These are phyloP conservation scores for Dallia pectoralis DNA, from an alignment of 2,797 vertebrate genomes.

Conservation along the genomic window DNA sequence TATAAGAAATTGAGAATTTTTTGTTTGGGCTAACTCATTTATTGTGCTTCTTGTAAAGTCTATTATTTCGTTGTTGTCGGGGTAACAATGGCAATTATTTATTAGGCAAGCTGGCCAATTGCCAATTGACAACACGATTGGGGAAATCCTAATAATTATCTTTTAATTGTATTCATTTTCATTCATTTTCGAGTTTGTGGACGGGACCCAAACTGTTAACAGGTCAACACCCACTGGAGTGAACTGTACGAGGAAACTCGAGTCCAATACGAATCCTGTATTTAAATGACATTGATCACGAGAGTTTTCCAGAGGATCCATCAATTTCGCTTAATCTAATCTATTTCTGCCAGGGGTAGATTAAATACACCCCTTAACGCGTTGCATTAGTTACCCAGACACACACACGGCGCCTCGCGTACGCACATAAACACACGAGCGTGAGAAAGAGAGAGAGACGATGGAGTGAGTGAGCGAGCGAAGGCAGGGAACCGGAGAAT, in stretches of 20 bases:
- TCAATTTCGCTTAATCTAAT: conserved; percentile 33
- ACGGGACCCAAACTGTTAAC: neutral
- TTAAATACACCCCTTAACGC: conserved; percentile 25
- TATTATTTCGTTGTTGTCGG: neutral
- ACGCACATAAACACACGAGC: conserved; percentile 16
- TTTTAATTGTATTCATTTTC: neutral
- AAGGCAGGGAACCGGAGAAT: neutral
- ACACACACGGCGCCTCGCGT: conserved; percentile 12
- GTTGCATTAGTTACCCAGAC: conserved; percentile 21
- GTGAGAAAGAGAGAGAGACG: conserved; percentile 46
- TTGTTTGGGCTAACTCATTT: conserved; percentile 2
- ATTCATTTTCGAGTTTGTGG: neutral
- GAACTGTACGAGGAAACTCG: conserved; percentile 29
- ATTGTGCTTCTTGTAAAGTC: neutral
- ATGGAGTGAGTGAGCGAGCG: neutral
- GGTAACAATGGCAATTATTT: neutral
- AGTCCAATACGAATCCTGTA: conserved; percentile 15
- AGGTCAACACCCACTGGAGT: conserved; percentile 21
- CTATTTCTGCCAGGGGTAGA: conserved; percentile 26
- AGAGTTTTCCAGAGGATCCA: conserved; percentile 21
- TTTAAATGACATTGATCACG: conserved; percentile 21
- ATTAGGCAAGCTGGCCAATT: conserved; percentile 1
- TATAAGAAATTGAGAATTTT: neutral
- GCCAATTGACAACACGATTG: neutral
- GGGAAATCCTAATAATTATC: neutral